Base-by-base conservation (phyloP, 1,140 invertebrate species). In the Sycophaga agraensis region DNA sequence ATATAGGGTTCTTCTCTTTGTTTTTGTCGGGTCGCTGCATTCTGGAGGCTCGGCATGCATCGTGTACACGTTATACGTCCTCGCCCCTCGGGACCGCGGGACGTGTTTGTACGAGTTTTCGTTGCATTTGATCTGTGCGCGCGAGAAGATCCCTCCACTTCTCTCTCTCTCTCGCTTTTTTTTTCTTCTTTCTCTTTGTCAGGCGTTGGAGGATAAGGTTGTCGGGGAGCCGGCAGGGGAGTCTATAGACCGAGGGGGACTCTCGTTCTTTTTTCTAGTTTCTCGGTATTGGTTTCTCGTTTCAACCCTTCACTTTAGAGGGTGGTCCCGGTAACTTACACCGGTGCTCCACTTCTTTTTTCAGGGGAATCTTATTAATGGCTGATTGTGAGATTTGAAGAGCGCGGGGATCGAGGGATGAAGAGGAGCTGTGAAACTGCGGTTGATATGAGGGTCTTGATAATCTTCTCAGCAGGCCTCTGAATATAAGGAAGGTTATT, bases 271-370 rank as follows among this genome's bases (percentile, higher is more conserved):
- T 9, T 42, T 42, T 46, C 12, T 26, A 43, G 35, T 37, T 19
- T 26, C 46, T 45, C 8, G 28, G 39, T 35, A 37, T 22, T 16
- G 31, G 58, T 53, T 21, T 60, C 58, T 17, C 21, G 17, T 53
- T 53, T 51, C 58, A 53, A 60, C 49, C 40, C 40, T 50, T 58
- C 24, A 34, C 22, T 40, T 14, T 24, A 17, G 9, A 35, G 37
- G 55, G 26, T 48, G 55, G 45, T 34, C 14, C 19, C 8, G 19
- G 40, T 45, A 56, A 48, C 31, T 24, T 35, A 45, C 28, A 16
- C 42, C 19, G 22, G 34, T 9, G 42, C 28, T 11, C n/a, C n/a
- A n/a, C n/a, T n/a, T n/a, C n/a, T n/a, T n/a, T n/a, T n/a, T n/a
- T n/a, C n/a, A n/a, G n/a, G n/a, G n/a, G n/a, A n/a, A n/a, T n/a